These are phyloP conservation scores for Glyphotaelius pellucidus DNA, from an alignment of 2,888 invertebrate genomes.

Conservation along the genomic window DNA sequence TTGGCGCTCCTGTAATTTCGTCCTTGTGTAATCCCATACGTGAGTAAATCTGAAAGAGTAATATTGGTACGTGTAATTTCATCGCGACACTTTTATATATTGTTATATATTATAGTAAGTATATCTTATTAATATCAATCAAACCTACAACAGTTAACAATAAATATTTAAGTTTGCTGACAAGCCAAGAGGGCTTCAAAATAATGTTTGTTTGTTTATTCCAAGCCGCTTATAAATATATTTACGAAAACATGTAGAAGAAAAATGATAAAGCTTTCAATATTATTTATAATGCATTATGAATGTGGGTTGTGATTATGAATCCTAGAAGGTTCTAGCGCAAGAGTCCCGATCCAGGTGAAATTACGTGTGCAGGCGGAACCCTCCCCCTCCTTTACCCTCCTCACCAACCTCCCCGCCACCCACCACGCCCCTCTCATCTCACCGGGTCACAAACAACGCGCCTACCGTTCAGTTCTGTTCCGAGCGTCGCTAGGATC, in stretches of 20 bases:
- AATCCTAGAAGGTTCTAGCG: neutral
- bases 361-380: neutral
- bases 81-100: too few species aligned
- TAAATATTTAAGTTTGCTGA: too few species aligned
- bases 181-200: too few species aligned
- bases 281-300: neutral
- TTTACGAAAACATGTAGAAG: neutral
- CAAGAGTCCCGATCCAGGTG: neutral
- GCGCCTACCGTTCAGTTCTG: neutral
- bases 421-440: neutral
- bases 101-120: too few species aligned
- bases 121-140: too few species aligned
- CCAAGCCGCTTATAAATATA: neutral
- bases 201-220: neutral
- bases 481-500: neutral
- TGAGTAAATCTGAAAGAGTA: too few species aligned
- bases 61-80: too few species aligned
- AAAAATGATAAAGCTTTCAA: neutral
- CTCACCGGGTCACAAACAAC: slow-evolving; percentile 2
- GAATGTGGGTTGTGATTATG: neutral
- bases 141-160: too few species aligned
- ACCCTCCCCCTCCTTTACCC: neutral
- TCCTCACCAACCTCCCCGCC: neutral
- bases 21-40: too few species aligned
- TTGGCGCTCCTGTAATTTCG: too few species aligned